A percentile compares a stretch with the other conserved stretches of the same genome.
These are phyloP conservation scores for Pangasius krempfi DNA, from an alignment of 2,797 vertebrate species.

Conservation along the genomic window DNA sequence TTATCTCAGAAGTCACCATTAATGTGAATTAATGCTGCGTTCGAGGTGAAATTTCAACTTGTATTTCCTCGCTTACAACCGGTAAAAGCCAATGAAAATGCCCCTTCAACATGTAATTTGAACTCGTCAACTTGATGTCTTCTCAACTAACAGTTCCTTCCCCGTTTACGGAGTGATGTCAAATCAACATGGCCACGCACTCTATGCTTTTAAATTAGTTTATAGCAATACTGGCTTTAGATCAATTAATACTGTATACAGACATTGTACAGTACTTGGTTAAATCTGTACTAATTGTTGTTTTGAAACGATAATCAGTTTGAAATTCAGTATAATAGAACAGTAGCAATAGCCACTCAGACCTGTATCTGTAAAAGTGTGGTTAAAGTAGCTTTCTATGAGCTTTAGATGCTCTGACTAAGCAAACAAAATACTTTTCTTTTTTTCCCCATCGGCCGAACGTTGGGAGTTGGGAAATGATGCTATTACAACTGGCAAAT, in stretches of 20 bases:
- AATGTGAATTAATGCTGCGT: neutral
- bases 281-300: neutral
- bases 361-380: neutral
- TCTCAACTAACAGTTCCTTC: neutral
- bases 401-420: neutral
- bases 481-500: neutral
- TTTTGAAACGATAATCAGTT: neutral
- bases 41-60: neutral
- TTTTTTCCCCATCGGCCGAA: neutral
- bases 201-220: neutral
- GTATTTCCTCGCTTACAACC: neutral
- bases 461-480: neutral
- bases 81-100: neutral
- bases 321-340: neutral
- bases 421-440: neutral
- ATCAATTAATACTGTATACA: neutral
- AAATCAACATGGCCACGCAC: neutral
- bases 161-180: neutral
- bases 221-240: neutral
- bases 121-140: neutral
- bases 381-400: neutral
- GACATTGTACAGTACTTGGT: neutral
- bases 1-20: conserved; percentile 36
- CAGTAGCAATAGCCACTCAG: neutral
- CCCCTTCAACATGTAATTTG: neutral